These are phyloP conservation scores for Orthonyx spaldingii DNA, from an alignment of 2,113 vertebrate genomes.

Conservation along the genomic window DNA sequence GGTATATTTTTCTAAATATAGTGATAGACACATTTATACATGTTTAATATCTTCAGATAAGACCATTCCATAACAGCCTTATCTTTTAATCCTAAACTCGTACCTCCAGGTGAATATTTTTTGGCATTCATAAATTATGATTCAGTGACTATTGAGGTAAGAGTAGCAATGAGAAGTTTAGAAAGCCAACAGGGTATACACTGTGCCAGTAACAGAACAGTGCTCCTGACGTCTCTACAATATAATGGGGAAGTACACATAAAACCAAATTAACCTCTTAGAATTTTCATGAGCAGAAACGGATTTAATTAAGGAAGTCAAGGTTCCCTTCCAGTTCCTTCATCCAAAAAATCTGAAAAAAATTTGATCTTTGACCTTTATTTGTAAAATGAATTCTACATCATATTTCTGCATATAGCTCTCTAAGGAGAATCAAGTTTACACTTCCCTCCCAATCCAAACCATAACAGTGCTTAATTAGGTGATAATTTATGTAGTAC, in stretches of 20 bases:
- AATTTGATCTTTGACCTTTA: conserved; percentile 68
- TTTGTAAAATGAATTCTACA: conserved; percentile 75
- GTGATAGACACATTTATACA: background rate
- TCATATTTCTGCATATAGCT: conserved; percentile 76
- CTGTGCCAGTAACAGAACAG: background rate
- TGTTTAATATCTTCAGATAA: background rate
- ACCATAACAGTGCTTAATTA: conserved; percentile 78
- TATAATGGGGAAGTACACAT: background rate
- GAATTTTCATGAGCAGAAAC: conserved; percentile 23
- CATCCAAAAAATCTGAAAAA: conserved; percentile 29
- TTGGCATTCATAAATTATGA: background rate
- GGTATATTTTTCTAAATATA: background rate
- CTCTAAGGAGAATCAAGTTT: conserved; percentile 80
- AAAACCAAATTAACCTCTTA: conserved; percentile 1
- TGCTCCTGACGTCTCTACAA: background rate
- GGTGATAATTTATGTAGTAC: conserved; percentile 83
- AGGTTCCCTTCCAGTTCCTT: conserved; percentile 4
- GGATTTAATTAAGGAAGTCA: conserved; percentile 22
- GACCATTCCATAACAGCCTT: background rate
- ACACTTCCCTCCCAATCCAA: conserved; percentile 68
- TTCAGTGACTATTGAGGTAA: background rate
- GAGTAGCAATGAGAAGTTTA: background rate
- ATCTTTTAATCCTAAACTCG: background rate
- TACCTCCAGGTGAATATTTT: background rate
- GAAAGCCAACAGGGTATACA: background rate